Evolutionary conservation across 2,113 vertebrate species (phyloP), one percentile per base, ranked within the genome.

Genomic region (Carassius gibelio): DNA sequence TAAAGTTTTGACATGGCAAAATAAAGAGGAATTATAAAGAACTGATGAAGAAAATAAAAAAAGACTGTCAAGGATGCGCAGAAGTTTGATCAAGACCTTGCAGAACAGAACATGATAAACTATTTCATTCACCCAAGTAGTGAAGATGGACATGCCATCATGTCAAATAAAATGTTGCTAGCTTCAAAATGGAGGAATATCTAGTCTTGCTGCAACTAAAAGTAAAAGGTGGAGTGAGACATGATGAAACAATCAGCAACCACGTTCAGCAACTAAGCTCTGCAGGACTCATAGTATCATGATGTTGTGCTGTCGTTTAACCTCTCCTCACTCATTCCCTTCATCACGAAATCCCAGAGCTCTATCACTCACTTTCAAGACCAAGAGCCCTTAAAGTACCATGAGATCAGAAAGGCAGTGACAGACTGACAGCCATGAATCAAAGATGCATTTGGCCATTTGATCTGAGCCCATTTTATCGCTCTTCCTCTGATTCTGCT

Each of bases 291-390:
- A n/a, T 8, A 23, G 38, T 23, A 79, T 23, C 11, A 79, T 42
- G 75, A 57, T 55, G 15, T 15, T 30, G 14, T 21, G 69, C 68
- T 82, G 81, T 81, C 10, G 19, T 83, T 57, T 61, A 45, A 30
- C 62, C 42, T 57, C 74, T 83, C 48, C 45, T 55, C 88, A 88
- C 89, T 91, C 88, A 85, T 88, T 89, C 79, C 88, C 88, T 36
- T 19, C 59, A 55, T 52, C n/a, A 52, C 0, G 1, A 21, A 42
- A 42, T 78, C 34, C 30, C 55, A 38, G 8, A n/a, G 50, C 75
- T 79, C 26, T 61, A 75, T 82, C 84, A 75, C 62, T 88, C 71
- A 59, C 76, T 87, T 75, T 84, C 72, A 62, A 79, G 76, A 61
- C 55, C 55, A 61, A 36, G 55, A n/a, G 34, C 57, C 55, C 34